Evolutionary conservation across 2,797 vertebrate species (phyloP), one percentile per base, ranked within the genome.

Genomic region (Astyanax mexicanus): DNA sequence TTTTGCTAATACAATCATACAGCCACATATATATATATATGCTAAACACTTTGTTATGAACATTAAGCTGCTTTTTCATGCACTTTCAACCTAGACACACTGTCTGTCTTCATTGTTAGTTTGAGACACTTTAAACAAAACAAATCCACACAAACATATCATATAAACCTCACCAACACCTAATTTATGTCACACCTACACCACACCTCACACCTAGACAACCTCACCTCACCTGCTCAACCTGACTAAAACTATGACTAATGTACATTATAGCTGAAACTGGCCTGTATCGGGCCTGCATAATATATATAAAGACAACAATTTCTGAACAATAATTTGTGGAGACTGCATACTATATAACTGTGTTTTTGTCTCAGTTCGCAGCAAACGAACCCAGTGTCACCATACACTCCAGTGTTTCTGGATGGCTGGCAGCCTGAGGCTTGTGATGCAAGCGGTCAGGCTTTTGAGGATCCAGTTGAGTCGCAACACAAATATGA

Each of bases 401-500:
- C 91, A 70, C 76, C 91, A 0, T 97, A 96, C 77, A 81, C 64
- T 13, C 94, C 92, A 0, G 88, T 90, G 11, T 97, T 97, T 87
- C 84, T 84, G 83, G 93, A 92, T 0, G 94, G 93, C 29, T 97
- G 96, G 96, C 81, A 92, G 25, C 94, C 94, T 2, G 75, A 78
- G 0, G 76, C 73, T 15, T 62, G 38, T 0, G 91, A 94, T 77
- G 76, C 88, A 0, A 67, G 81, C 0, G 93, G 92, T 6, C 86
- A 88, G 1, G 72, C 77, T 25, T 87, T 92, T 72, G 89, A 94
- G 58, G 95, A 96, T 76, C 92, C 95, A 0, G 82, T 96, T 0
- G 89, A 94, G 79, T 86, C 84, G 2, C 94, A 96, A 80, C 92
- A 95, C 72, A 93, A 92, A 44, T 90, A 93, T 11, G 95, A 97